Evolutionary conservation across 2,797 vertebrate genomes (phyloP).

Genomic region (Dipus sagitta): DNA sequence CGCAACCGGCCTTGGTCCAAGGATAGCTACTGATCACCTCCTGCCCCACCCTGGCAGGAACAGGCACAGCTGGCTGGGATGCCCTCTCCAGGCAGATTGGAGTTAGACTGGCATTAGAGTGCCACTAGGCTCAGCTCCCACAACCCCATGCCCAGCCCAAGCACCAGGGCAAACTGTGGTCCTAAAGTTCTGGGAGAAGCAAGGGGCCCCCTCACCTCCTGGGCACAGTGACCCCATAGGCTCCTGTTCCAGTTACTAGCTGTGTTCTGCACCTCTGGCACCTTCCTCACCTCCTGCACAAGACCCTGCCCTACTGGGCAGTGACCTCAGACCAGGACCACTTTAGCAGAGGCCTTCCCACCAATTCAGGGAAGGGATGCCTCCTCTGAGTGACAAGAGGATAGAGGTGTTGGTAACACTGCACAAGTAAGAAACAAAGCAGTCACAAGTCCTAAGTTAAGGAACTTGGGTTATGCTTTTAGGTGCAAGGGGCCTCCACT

Average conservation of each 20-base stretch:
- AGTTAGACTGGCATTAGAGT: slow-evolving; percentile 80
- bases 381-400: slow-evolving; percentile 56
- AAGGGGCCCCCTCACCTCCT: slow-evolving; percentile 68
- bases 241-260: slow-evolving; percentile 77
- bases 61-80: slow-evolving; percentile 62
- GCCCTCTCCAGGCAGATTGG: slow-evolving; percentile 69
- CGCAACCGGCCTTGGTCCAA: slow-evolving; percentile 96
- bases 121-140: slow-evolving; percentile 75
- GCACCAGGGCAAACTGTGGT: slow-evolving; percentile 67
- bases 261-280: slow-evolving; percentile 74
- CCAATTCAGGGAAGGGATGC: slow-evolving; percentile 76
- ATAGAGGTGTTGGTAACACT: neutral
- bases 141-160: slow-evolving; percentile 62
- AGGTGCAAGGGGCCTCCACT: slow-evolving; percentile 17
- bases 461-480: slow-evolving; percentile 35
- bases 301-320: slow-evolving; percentile 71
- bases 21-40: slow-evolving; percentile 93
- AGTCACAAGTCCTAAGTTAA: neutral
- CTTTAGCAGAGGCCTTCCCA: slow-evolving; percentile 74
- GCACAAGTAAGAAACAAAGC: slow-evolving; percentile 24
- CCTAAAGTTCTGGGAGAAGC: slow-evolving; percentile 68
- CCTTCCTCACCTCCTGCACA: slow-evolving; percentile 72
- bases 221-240: slow-evolving; percentile 71
- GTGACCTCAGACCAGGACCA: slow-evolving; percentile 75
- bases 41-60: slow-evolving; percentile 35